Percentiles rank a stretch among this genome's conserved stretches.
These are phyloP conservation scores for Hydrophis major DNA, from an alignment of 2,797 vertebrate genomes.

Conservation along the genomic window DNA sequence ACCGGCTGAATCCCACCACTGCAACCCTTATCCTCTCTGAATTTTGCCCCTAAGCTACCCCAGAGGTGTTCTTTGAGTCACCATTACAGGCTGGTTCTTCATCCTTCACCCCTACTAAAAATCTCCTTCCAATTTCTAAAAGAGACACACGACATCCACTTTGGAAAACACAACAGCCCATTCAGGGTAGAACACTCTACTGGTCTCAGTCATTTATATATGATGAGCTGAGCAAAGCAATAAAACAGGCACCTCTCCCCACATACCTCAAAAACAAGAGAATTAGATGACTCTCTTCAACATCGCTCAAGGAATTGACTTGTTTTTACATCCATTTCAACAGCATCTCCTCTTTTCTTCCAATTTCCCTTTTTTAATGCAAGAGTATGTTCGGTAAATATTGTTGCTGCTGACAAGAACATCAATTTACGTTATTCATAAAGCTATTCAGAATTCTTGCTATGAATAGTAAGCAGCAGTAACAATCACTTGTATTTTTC, in stretches of 20 bases:
- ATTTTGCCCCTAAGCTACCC: neutral
- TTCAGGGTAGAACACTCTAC: conserved; percentile 44
- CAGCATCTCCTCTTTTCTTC: conserved; percentile 53
- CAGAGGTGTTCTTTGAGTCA: conserved; percentile 27
- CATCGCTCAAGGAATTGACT: conserved; percentile 9
- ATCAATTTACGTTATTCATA: conserved; percentile 63
- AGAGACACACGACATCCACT: neutral
- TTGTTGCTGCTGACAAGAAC: conserved; percentile 61
- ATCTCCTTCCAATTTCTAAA: neutral
- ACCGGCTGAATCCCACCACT: too few relatives aligned
- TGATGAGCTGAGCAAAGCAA: conserved; percentile 43
- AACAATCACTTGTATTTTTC: conserved; percentile 44
- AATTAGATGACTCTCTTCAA: conserved; percentile 27
- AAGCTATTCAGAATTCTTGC: conserved; percentile 51
- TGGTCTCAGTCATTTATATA: conserved; percentile 50
- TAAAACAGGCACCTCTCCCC: neutral
- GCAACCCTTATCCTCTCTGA: neutral
- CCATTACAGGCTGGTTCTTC: neutral
- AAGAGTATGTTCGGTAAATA: conserved; percentile 63
- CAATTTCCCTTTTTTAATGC: conserved; percentile 56
- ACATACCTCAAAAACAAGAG: neutral
- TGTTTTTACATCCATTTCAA: conserved; percentile 39
- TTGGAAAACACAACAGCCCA: conserved; percentile 43
- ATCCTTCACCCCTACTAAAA: neutral
- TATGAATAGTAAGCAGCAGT: conserved; percentile 45